Evolutionary conservation across 2,888 invertebrate genomes (phyloP).

Genomic region (Aspidiotus rigidus): DNA sequence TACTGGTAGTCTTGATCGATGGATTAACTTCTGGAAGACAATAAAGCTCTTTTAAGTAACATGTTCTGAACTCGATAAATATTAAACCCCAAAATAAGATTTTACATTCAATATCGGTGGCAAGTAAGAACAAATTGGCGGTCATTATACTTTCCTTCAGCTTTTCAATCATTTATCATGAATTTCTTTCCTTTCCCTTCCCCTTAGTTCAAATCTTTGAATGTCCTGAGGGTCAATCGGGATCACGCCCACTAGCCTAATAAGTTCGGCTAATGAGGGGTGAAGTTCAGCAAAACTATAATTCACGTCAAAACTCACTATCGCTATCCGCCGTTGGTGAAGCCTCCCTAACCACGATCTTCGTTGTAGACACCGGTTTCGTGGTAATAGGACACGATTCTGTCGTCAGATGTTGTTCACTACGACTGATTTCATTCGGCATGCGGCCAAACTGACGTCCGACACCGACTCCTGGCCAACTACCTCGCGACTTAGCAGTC

Average conservation of each 20-base stretch:
- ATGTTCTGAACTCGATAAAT: not conserved
- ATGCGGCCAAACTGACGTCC: constrained; percentile 39
- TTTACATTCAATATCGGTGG: not conserved
- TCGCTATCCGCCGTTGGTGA: not conserved
- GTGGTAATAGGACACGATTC: constrained; percentile 4
- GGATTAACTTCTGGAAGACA: not conserved
- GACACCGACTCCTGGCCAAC: constrained; percentile 73
- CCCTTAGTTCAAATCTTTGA: too few species aligned
- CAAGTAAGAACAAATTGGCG: too few species aligned
- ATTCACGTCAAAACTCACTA: not conserved
- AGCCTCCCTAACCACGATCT: constrained; percentile 1
- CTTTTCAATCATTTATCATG: too few species aligned
- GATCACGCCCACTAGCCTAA: too few species aligned
- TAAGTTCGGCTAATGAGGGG: too few species aligned
- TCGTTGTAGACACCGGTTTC: not conserved
- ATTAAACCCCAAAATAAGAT: not conserved
- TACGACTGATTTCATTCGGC: constrained; percentile 68
- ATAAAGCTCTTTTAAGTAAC: not conserved
- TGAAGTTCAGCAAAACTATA: too few species aligned
- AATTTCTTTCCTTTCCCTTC: too few species aligned
- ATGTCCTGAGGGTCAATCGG: too few species aligned
- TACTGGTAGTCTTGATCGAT: not conserved
- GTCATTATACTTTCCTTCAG: too few species aligned
- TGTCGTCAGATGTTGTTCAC: constrained; percentile 59
- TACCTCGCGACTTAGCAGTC: constrained; percentile 66